Conservation (phyloP, 2,113 vertebrate genomes). For the Nyctibius bracteatus region DNA sequence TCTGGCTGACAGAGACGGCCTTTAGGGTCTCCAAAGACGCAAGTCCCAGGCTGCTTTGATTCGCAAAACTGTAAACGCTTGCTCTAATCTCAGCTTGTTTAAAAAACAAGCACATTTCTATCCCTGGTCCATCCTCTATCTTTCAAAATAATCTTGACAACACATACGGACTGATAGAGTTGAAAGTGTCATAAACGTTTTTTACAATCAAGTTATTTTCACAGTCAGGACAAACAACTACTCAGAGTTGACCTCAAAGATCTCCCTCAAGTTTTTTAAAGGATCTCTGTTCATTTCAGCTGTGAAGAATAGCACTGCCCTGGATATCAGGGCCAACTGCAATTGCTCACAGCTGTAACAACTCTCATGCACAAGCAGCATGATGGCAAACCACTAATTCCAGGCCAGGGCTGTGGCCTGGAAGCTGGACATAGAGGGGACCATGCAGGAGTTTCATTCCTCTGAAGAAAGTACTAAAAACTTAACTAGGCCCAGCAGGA, state of each 20-base stretch:
- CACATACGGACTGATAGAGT: not conserved
- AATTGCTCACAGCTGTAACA: constrained; percentile 47
- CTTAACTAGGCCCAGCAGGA: not conserved
- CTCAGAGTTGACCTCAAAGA: not conserved
- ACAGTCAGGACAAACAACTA: constrained; percentile 16
- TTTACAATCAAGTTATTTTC: constrained; percentile 17
- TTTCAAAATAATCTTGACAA: constrained; percentile 42
- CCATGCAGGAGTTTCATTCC: not conserved
- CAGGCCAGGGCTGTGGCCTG: not conserved
- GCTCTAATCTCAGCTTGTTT: constrained; percentile 11
- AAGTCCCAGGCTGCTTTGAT: not conserved
- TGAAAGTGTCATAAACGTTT: constrained; percentile 4
- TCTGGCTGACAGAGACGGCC: not conserved
- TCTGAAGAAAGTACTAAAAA: not conserved
- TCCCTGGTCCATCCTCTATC: not conserved
- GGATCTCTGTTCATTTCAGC: not conserved
- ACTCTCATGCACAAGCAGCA: not conserved
- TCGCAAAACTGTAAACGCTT: not conserved
- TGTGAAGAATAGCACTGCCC: not conserved
- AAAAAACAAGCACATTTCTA: constrained; percentile 28
- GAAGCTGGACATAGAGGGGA: not conserved
- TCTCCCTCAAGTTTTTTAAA: constrained; percentile 3
- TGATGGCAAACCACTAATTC: constrained; percentile 1
- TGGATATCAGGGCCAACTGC: not conserved
- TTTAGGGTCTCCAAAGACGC: constrained; percentile 4